Base-by-base conservation (phyloP, 2,797 vertebrate genomes). In the Poecilia wingei region DNA sequence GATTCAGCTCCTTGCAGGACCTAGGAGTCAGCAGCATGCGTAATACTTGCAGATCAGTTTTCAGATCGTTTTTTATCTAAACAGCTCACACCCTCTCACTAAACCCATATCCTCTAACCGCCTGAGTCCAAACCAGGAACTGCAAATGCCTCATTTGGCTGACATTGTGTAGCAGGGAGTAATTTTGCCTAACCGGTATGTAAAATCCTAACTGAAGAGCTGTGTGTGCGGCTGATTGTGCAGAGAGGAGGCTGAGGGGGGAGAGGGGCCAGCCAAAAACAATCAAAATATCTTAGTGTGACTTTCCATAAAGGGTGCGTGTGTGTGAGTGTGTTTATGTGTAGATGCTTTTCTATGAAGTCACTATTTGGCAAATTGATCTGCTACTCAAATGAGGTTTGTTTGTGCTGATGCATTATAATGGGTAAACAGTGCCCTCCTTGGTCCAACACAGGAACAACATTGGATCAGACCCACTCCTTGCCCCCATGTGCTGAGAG, bases 111-210 rank as follows among this genome's bases (percentile, higher is more conserved):
- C 92, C 91, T 90, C 78, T 81, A 92, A 93, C 91, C 72, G 91
- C 89, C 87, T 84, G 84, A 72, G 45, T 85, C 86, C 84, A 87
- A 89, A 94, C 66, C 87, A 93, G 93, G 91, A 95, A 94, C 90
- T 92, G 82, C 89, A 79, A 90, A 84, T 66, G 45, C 75, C 90
- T 92, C 85, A 93, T 93, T 94, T 92, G 91, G 92, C 91, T 94
- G 92, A 94, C 90, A 90, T 74, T 91, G 91, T 92, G 84, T 92
- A 88, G 84, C 43, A 87, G 79, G 89, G 91, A 92, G 88, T 92
- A 33, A 91, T 93, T 95, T 93, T 94, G 91, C 91, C 89, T 92
- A 94, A 95, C 93, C 87, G 81, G 88, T 93, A 95, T 94, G 93
- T 94, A 94, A 94, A 95, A 92, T 91, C 87, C 88, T 92, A 93